These are phyloP conservation scores for Diloba caeruleocephala DNA, from an alignment of 2,888 invertebrate species.

Conservation along the genomic window DNA sequence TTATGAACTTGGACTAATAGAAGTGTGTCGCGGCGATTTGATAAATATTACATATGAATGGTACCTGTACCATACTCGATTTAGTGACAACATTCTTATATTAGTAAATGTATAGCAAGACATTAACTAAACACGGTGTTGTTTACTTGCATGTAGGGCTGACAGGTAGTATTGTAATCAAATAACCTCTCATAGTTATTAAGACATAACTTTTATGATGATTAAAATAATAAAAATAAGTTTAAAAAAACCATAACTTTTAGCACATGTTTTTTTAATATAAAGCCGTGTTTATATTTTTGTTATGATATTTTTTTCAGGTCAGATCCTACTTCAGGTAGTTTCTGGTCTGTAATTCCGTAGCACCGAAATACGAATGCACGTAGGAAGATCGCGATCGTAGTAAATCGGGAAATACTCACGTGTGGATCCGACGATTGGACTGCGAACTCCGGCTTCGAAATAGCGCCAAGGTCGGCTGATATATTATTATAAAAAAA, in stretches of 20 bases:
- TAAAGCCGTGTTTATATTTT: neutral
- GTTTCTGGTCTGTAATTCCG: neutral
- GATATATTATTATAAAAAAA: conserved; percentile 59
- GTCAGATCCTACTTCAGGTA: neutral
- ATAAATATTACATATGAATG: conserved; percentile 30
- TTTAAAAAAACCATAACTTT: too few species aligned
- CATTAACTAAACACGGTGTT: too few species aligned
- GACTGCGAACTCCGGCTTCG: conserved; percentile 60
- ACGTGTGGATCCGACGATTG: conserved; percentile 62
- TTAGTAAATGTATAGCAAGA: too few species aligned
- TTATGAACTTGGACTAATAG: conserved; percentile 11
- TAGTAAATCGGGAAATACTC: conserved; percentile 62
- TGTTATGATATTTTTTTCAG: neutral
- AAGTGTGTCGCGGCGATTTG: conserved; percentile 7
- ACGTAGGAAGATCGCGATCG: conserved; percentile 5
- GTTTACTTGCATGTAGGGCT: too few species aligned
- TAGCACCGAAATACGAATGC: neutral
- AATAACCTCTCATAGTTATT: neutral
- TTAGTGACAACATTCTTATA: conserved; percentile 18
- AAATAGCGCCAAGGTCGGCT: conserved; percentile 76
- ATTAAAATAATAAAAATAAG: too few species aligned
- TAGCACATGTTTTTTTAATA: too few species aligned
- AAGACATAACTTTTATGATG: too few species aligned
- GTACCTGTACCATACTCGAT: neutral
- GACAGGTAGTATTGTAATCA: neutral